Conservation (phyloP, 2,888 invertebrate genomes). For the Chloromyia formosa region DNA sequence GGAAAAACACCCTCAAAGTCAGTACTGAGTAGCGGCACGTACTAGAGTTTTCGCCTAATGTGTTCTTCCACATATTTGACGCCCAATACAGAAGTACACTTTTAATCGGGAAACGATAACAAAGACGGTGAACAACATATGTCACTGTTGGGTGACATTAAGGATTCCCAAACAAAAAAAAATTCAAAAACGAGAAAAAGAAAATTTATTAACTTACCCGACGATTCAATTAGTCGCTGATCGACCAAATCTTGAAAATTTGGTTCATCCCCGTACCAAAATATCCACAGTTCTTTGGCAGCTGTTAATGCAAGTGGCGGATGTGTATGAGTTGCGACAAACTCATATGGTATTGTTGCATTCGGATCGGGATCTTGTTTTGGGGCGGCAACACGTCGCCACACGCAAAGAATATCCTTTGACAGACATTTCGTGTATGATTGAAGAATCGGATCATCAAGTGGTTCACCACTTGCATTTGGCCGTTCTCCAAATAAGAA, state of each 20-base stretch:
- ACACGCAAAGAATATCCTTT: conserved; percentile 96
- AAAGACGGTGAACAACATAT: too few relatives aligned
- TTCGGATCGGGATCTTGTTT: conserved; percentile 65
- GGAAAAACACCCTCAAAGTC: too few relatives aligned
- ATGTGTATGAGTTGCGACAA: conserved; percentile 67
- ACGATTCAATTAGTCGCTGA: conserved; percentile 83
- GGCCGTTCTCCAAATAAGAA: conserved; percentile 78
- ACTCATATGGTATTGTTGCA: conserved; percentile 65
- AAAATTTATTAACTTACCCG: conserved; percentile 74
- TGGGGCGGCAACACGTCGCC: conserved; percentile 86
- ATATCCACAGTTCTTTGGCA: conserved; percentile 98
- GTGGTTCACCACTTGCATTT: conserved; percentile 70
- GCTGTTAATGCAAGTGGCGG: conserved; percentile 84
- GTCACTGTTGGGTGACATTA: too few relatives aligned
- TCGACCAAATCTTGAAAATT: conserved; percentile 86
- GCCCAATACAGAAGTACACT: too few relatives aligned
- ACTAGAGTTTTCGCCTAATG: too few relatives aligned
- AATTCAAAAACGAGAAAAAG: too few relatives aligned
- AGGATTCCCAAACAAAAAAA: too few relatives aligned
- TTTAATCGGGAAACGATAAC: too few relatives aligned
- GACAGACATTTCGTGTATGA: conserved; percentile 91
- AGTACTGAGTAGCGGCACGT: too few relatives aligned
- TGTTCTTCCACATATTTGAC: too few relatives aligned
- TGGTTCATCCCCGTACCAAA: conserved; percentile 99
- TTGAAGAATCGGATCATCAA: conserved; percentile 89